Evolutionary conservation across 1,140 invertebrate genomes (phyloP).

Genomic region (Phymastichus coffea): DNA sequence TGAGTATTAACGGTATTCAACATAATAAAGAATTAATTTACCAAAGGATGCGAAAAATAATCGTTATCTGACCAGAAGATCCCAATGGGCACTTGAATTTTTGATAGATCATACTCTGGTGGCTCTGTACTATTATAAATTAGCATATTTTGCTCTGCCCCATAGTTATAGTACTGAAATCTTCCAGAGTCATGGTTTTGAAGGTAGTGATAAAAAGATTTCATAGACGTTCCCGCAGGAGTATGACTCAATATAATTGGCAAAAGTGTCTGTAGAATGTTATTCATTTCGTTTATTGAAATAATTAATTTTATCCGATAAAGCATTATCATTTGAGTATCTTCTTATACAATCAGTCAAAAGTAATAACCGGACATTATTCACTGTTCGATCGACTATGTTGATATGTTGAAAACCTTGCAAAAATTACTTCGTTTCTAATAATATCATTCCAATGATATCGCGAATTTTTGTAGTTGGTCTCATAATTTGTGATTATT

Average conservation of each 20-base stretch:
- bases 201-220: neutral
- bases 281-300: neutral
- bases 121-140: constrained; percentile 60
- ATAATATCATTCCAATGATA: too few relatives aligned
- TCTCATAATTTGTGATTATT: too few relatives aligned
- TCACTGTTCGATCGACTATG: too few relatives aligned
- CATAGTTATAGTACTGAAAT: constrained; percentile 68
- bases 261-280: neutral
- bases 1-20: neutral
- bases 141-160: constrained; percentile 56
- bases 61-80: constrained; percentile 68
- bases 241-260: neutral
- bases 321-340: neutral
- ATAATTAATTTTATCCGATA: neutral
- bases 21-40: constrained; percentile 28
- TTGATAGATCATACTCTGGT: constrained; percentile 64
- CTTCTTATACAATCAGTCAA: too few relatives aligned
- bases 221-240: neutral
- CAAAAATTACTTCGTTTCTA: too few relatives aligned
- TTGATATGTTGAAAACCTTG: too few relatives aligned
- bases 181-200: constrained; percentile 62
- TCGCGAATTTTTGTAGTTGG: too few relatives aligned
- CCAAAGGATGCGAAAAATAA: constrained; percentile 60
- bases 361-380: too few relatives aligned
- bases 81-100: constrained; percentile 66